phyloP scores from a whole-genome alignment of 2,888 invertebrate species.

The Spisula solida region DNA sequence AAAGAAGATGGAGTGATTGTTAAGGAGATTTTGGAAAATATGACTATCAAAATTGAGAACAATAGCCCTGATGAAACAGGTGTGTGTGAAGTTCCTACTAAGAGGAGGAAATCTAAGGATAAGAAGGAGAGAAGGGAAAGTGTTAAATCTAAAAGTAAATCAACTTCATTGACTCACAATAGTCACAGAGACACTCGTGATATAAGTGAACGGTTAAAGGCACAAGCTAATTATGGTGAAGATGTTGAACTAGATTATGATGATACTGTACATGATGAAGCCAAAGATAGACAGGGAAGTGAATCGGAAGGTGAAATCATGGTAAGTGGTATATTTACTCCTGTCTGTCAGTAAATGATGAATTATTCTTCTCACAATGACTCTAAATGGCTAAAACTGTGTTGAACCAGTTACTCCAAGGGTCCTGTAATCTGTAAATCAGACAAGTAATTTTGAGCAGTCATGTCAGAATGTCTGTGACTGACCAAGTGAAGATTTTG shows the following conservation, averaged over 20 bases:
- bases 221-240: slow-evolving; percentile 79
- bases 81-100: slow-evolving; percentile 3
- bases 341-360: background rate
- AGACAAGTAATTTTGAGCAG: no score
- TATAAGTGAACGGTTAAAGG: slow-evolving; percentile 72
- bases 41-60: slow-evolving; percentile 64
- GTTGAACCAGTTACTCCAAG: no score
- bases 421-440: no score
- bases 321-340: slow-evolving; percentile 49
- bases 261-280: slow-evolving; percentile 79
- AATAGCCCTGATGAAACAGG: slow-evolving; percentile 29
- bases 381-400: no score
- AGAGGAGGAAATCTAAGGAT: slow-evolving; percentile 37
- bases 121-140: slow-evolving; percentile 54
- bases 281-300: slow-evolving; percentile 73
- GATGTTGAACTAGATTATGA: slow-evolving; percentile 88
- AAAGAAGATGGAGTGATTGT: slow-evolving; percentile 62
- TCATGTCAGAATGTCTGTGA: no score
- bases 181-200: slow-evolving; percentile 64
- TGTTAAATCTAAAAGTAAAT: slow-evolving; percentile 40
- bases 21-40: slow-evolving; percentile 62
- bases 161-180: slow-evolving; percentile 32
- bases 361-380: no score
- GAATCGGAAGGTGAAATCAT: slow-evolving; percentile 71
- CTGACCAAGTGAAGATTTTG: no score